Base-by-base conservation (phyloP, 1,140 invertebrate genomes). In the Drosophila paulistorum region DNA sequence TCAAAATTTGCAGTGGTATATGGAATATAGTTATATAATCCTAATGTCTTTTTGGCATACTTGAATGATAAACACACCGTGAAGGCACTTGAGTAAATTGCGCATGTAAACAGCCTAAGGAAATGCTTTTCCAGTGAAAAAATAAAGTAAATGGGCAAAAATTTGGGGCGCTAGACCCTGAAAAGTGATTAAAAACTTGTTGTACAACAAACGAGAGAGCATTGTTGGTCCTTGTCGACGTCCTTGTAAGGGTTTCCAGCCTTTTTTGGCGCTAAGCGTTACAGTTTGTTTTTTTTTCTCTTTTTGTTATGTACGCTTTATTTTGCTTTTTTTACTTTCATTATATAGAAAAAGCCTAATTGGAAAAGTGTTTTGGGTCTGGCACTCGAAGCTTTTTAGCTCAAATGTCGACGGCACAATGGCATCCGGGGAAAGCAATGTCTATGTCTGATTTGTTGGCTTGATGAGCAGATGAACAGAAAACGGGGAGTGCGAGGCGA, bases 161-260 rank as follows among this genome's bases (percentile, higher is more conserved):
- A 74, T 71, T 63, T 64, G 60, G 57, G 73, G 78, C 77, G 78
- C 71, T 84, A 89, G 74, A 86, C 81, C 81, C 81, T 90, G 81
- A 90, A 89, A 90, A 90, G 86, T 87, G 84, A 87, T 87, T 87
- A 90, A 85, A 90, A 90, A 79, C 62, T 82, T 83, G 69, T 80
- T 86, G 84, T 84, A 74, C 65, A 79, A 82, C 79, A 82, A 78
- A 59, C 65, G 23, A 33, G 45, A 48, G 17, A 67, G 62, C 68
- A 23, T 33, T 62, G 60, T 72, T 72, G 73, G 45, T 63, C 71
- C 61, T 60, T 79, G 68, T 68, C 65, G 66, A 76, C 65, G 79
- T 89, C 84, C 83, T 89, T 87, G 84, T 79, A 76, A 89, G 77
- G 79, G 71, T 83, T 82, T 14, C 23, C 17, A 45, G 35, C 35